Evolutionary conservation across 2,888 invertebrate species (phyloP), one percentile per base, ranked within the genome.

Genomic region (Idaea straminata): DNA sequence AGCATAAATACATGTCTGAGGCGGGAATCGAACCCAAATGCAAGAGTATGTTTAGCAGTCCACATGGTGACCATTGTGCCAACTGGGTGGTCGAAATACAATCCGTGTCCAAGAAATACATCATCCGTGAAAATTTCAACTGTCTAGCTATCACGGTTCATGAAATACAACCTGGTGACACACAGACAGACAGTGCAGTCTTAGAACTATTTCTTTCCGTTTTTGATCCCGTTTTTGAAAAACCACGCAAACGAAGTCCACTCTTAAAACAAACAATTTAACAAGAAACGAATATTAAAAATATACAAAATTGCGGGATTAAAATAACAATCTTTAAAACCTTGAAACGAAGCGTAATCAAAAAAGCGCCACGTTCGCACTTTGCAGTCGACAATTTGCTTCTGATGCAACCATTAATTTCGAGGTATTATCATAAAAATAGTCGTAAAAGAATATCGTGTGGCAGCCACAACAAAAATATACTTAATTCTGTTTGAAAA

Each of bases 381-480:
- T 15, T 59, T 25, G 34, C 59, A 10, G 16, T 59, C 59, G 59
- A 47, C 65, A 62, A 68, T 70, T 67, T 65, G 65, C 63, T 69
- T 70, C 66, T 63, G 70, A 69, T 73, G 69, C 73, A 69, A 62
- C 65, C 59, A 59, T 72, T 72, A 72, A 72, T 65, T 66, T 66
- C 61, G 59, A 66, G 69, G 47, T 59, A 72, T 73, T 66, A 69
- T 66, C 69, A 69, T 73, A 73, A 73, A 73, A 70, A 70, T 69
- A 66, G 65, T 72, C 73, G 69, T 73, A 72, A 72, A 72, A 73
- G 68, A 65, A 70, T 69, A 73, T 70, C 69, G 67, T 63, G 70
- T 69, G 70, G 69, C 66, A 61, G 69, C 64, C 66, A 36, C 64
- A 66, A 64, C 47, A 47, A 47, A 38, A 47, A 47, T 7, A 47